Percentiles rank a stretch among this genome's conserved stretches.
Evolutionary conservation across 2,888 invertebrate species (phyloP).

Genomic region (Leptogaster cylindrica): DNA sequence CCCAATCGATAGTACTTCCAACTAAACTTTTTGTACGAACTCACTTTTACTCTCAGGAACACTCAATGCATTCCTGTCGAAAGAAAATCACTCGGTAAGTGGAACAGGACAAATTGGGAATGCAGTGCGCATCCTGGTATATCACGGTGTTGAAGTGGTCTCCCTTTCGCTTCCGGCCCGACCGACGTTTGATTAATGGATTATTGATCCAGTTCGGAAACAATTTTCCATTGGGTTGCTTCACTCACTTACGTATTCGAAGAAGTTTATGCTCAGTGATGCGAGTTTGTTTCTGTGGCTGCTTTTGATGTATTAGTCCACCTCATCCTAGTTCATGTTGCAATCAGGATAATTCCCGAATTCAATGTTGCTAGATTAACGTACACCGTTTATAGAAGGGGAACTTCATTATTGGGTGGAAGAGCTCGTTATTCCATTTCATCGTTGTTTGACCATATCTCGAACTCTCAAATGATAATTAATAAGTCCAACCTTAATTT

Average conservation of each 20-base stretch:
- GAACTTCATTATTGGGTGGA: too few relatives aligned
- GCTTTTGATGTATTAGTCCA: slow-evolving; percentile 29
- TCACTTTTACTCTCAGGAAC: too few relatives aligned
- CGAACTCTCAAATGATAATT: too few relatives aligned
- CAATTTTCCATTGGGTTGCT: slow-evolving; percentile 38
- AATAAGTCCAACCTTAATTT: too few relatives aligned
- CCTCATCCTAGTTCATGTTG: neutral
- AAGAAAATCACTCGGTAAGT: slow-evolving; percentile 1
- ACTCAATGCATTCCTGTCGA: slow-evolving; percentile 20
- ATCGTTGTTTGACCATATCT: too few relatives aligned
- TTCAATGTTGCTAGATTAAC: too few relatives aligned
- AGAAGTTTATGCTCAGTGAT: slow-evolving; percentile 7
- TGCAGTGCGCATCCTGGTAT: slow-evolving; percentile 12
- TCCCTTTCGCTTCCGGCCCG: neutral
- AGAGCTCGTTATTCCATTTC: too few relatives aligned
- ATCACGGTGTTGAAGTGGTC: neutral
- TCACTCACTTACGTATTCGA: slow-evolving; percentile 15
- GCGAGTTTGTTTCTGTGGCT: slow-evolving; percentile 3
- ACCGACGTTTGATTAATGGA: slow-evolving; percentile 41
- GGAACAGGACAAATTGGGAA: slow-evolving; percentile 14
- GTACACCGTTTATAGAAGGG: too few relatives aligned
- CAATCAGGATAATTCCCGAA: neutral
- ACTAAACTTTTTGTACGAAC: too few relatives aligned
- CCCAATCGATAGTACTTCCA: too few relatives aligned
- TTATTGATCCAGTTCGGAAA: slow-evolving; percentile 40